Evolutionary conservation across 1,140 invertebrate species (phyloP).

Genomic region (Potamilus streckersoni): DNA sequence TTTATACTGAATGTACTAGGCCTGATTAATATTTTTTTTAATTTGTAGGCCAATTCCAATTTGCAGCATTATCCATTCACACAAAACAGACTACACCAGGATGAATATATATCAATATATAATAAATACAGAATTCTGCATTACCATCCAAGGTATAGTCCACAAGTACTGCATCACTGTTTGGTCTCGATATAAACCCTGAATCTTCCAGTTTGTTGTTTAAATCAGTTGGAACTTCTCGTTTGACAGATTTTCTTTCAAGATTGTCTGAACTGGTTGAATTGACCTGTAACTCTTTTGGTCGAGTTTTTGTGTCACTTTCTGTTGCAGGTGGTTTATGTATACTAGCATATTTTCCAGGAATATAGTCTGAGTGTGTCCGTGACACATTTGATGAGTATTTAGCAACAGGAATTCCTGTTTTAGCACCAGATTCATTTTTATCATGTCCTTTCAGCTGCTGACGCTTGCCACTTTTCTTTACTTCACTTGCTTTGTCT

Average conservation of each 20-base stretch:
- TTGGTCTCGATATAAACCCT: constrained; percentile 49
- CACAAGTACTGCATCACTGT: constrained; percentile 50
- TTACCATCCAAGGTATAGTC: constrained; percentile 5
- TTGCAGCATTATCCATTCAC: neutral
- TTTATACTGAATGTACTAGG: no score
- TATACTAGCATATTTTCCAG: constrained; percentile 40
- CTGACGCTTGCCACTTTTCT: constrained; percentile 17
- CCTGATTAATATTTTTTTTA: no score
- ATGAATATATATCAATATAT: neutral
- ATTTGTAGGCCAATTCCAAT: neutral
- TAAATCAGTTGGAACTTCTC: constrained; percentile 22
- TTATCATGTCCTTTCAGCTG: constrained; percentile 25
- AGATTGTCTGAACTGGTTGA: constrained; percentile 18
- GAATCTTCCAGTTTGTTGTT: constrained; percentile 45
- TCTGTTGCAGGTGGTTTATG: constrained; percentile 28
- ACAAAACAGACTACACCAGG: neutral
- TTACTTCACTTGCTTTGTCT: constrained; percentile 8
- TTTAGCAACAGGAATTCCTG: constrained; percentile 43
- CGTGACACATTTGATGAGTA: constrained; percentile 35
- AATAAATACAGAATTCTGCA: neutral
- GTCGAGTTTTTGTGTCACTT: constrained; percentile 27
- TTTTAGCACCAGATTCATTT: constrained; percentile 29
- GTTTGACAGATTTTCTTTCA: constrained; percentile 12
- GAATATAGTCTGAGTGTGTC: constrained; percentile 45
- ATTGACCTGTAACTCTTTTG: constrained; percentile 38